A percentile compares a stretch with the other conserved stretches of the same genome.
phyloP scores from a whole-genome alignment of 2,797 vertebrate species.

The Spinus pinus region DNA sequence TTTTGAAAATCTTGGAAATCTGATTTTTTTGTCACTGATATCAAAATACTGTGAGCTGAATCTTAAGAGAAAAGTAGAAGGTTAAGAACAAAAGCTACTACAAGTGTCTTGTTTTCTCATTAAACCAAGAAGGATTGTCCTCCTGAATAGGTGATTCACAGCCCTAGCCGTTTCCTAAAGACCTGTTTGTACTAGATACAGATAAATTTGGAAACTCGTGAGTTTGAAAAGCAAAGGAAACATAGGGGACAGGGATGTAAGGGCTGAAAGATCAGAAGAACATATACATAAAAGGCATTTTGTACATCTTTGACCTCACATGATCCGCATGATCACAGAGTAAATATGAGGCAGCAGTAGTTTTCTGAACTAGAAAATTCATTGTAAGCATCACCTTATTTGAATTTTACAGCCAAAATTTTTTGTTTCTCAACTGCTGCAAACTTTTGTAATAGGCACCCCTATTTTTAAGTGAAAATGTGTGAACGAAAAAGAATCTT shows the following conservation, averaged over 20 bases:
- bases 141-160: not conserved
- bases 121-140: not conserved
- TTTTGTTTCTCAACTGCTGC: not conserved
- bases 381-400: not conserved
- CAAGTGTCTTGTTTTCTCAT: not conserved
- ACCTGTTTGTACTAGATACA: not conserved
- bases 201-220: not conserved
- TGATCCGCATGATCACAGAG: not conserved
- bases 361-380: not conserved
- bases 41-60: not conserved
- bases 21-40: not conserved
- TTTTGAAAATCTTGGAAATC: not conserved
- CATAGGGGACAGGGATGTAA: not conserved
- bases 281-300: not conserved
- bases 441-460: not conserved
- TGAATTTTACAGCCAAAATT: not conserved
- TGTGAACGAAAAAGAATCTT: not conserved
- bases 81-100: not conserved
- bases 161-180: not conserved
- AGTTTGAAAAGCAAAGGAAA: not conserved
- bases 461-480: not conserved
- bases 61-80: not conserved
- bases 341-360: not conserved
- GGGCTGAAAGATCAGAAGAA: not conserved
- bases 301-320: not conserved